Conservation (phyloP, 1,140 invertebrate genomes). For the Bombus waltoni region DNA sequence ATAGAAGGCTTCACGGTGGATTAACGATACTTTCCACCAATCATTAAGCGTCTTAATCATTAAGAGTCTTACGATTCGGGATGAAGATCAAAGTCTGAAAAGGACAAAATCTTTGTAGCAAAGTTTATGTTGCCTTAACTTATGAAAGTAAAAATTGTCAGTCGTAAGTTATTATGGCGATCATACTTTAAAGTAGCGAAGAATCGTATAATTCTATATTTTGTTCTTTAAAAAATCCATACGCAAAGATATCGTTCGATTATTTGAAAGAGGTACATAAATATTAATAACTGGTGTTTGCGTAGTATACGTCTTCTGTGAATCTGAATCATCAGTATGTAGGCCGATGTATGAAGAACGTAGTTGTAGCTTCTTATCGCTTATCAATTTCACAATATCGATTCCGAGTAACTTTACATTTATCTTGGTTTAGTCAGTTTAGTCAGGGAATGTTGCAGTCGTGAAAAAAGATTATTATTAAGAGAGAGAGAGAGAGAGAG, state of each 20-base stretch:
- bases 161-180: too few species aligned
- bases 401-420: background rate
- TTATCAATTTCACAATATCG: conserved; percentile 22
- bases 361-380: background rate
- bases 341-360: background rate
- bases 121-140: background rate
- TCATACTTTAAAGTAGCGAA: too few species aligned
- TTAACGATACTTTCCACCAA: background rate
- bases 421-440: background rate
- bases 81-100: background rate
- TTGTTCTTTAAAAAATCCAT: background rate
- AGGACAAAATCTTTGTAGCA: too few species aligned
- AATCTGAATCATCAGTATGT: background rate
- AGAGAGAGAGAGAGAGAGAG: too few species aligned
- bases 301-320: background rate
- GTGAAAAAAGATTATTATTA: background rate
- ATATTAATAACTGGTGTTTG: background rate
- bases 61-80: too few species aligned
- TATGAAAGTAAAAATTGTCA: background rate
- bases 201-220: background rate
- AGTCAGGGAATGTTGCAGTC: too few species aligned
- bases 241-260: background rate
- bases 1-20: too few species aligned
- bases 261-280: background rate
- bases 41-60: background rate